Base-by-base conservation (phyloP, 2,888 invertebrate genomes). In the Eueremaeus valkanovi region DNA sequence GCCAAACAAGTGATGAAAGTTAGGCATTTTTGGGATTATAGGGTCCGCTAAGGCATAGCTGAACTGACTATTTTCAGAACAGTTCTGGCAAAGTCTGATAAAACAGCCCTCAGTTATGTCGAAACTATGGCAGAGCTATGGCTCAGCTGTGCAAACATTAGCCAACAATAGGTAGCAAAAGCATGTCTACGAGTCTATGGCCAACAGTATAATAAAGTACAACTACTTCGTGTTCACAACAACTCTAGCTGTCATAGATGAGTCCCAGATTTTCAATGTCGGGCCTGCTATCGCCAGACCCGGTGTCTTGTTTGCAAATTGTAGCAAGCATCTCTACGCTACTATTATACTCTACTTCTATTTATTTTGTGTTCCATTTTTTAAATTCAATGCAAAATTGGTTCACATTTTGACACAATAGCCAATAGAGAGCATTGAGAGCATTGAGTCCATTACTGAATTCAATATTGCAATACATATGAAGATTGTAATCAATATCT, bases 81-180 rank as follows among this genome's bases (percentile, higher is more conserved):
- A 63, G 33, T n/a, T 63, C 61, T 63, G 61, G 16, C 24, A 63
- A 9, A 63, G 31, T 68, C 68, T 68, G 68, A 68, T 68, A 68
- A 68, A 68, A 68, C 68, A 68, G 42, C 40, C 40, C 68, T 68
- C 42, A 68, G 68, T 68, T 68, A 68, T 68, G 68, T 68, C 68
- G 6, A 68, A 24, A 68, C 40, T 24, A 68, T 68, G 42, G 40
- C 24, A 68, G 42, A n/a, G n/a, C n/a, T n/a, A n/a, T n/a, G 42
- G 68, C 68, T 68, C 68, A 68, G 68, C 68, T 68, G 68, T 68
- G 68, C 68, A 68, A 68, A 68, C 68, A 68, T 33, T n/a, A 40
- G 24, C 16, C 40, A 68, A 68, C 68, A 68, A 68, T 68, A 68
- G 68, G 68, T 68, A 68, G 68, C 68, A 68, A 24, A 63, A 68